A percentile compares a stretch with the other conserved stretches of the same genome.
These are phyloP conservation scores for Cirrhinus mrigala DNA, from an alignment of 2,797 vertebrate genomes.

Conservation along the genomic window DNA sequence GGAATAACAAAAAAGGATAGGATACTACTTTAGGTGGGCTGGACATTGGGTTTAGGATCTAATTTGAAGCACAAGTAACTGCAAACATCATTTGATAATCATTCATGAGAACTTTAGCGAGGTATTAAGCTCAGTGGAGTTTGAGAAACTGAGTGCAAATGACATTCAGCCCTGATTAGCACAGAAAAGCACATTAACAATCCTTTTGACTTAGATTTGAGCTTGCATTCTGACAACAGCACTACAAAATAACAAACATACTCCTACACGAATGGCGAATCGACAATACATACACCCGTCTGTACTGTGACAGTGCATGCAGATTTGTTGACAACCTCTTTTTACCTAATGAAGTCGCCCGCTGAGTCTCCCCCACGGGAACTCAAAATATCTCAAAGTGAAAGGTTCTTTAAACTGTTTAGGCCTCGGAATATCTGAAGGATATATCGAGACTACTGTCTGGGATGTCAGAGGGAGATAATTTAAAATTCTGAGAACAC, in stretches of 20 bases:
- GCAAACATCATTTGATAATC: constrained; percentile 11
- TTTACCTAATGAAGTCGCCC: constrained; percentile 32
- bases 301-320: neutral
- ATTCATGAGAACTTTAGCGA: constrained; percentile 3
- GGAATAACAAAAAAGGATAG: neutral
- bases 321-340: constrained; percentile 36
- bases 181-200: constrained; percentile 19
- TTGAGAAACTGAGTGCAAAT: constrained; percentile 12
- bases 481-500: constrained; percentile 15
- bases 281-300: neutral
- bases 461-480: constrained; percentile 2
- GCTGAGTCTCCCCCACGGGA: constrained; percentile 10
- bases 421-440: constrained; percentile 20
- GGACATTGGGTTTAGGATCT: neutral
- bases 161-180: neutral
- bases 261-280: neutral
- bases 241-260: constrained; percentile 13
- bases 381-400: constrained; percentile 31
- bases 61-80: neutral
- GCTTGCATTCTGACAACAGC: constrained; percentile 13
- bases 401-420: constrained; percentile 35
- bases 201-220: constrained; percentile 19
- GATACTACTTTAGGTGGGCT: neutral
- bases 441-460: constrained; percentile 27
- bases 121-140: constrained; percentile 1